Base-by-base conservation (phyloP, 2,113 vertebrate genomes). In the Pungitius pungitius region DNA sequence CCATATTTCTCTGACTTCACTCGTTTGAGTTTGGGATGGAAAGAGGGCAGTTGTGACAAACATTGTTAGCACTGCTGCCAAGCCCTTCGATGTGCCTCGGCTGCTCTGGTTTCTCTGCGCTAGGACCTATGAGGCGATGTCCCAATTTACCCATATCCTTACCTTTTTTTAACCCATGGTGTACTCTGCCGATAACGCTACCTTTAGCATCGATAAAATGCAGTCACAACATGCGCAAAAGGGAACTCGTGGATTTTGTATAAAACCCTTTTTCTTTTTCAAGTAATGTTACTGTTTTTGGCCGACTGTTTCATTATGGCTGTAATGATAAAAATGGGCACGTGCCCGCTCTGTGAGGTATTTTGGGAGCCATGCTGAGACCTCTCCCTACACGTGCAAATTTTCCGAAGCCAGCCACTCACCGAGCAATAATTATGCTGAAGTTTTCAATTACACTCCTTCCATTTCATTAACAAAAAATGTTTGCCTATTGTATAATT, bases 401-500 rank as follows among this genome's bases (percentile, higher is more conserved):
- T 94, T 93, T 92, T 90, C 80, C 8, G 90, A 90, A 75, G 83
- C 85, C 73, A 80, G 70, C 70, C 80, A 85, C 88, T 91, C 77
- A 84, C 90, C 89, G 90, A 90, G 90, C 88, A 92, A 92, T 93
- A 94, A 93, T 93, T 94, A 93, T 81, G 85, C 87, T 91, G 91
- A 92, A 92, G 90, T 93, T 94, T 93, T 93, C 89, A 94, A 93
- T 94, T 93, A 93, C 90, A 89, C 88, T 86, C 73, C 90, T 86
- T 92, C 92, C 90, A 93, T 93, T 94, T 92, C 91, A 94, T 94
- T 92, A 94, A 91, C 88, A 90, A 92, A 93, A 54, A 94, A 92
- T 92, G 89, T 92, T 93, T 89, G 90, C 87, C 92, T 93, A 92
- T 94, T 94, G 93, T 93, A 94, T 93, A 94, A 94, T 94, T 94